phyloP scores from a whole-genome alignment of 2,797 vertebrate species.

The Myotis findleyi region DNA sequence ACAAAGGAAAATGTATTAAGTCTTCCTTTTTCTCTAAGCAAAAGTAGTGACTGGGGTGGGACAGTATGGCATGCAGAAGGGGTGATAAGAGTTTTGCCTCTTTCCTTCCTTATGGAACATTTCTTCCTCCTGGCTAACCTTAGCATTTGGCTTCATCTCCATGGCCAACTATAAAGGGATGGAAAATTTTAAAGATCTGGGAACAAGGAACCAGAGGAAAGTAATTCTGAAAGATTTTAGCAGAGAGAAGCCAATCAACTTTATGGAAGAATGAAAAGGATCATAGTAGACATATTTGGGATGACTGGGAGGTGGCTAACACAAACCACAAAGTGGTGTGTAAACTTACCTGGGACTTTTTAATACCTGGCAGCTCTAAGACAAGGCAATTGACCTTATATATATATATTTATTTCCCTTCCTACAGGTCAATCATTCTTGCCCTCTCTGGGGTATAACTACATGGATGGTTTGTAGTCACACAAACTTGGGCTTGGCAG shows the following conservation, averaged over 20 bases:
- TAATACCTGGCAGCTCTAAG: background rate
- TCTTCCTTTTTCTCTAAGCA: background rate
- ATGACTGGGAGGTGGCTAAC: background rate
- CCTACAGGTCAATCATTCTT: background rate
- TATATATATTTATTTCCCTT: background rate
- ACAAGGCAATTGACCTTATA: background rate
- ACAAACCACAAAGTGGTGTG: background rate
- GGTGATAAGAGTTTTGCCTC: background rate
- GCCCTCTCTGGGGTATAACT: background rate
- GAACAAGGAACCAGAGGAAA: background rate
- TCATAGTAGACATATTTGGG: background rate
- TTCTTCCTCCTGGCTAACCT: background rate
- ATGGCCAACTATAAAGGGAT: background rate
- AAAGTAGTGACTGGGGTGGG: background rate
- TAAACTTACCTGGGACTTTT: background rate
- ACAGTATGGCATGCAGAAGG: background rate
- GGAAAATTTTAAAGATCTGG: background rate
- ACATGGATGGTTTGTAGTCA: background rate
- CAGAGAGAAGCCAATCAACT: conserved; percentile 7
- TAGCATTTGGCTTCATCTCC: background rate
- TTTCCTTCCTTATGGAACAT: background rate
- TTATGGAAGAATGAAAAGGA: conserved; percentile 33
- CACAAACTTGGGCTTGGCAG: background rate
- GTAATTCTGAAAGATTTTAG: background rate
- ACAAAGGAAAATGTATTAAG: background rate